Percentiles rank a stretch among this genome's conserved stretches.
Evolutionary conservation across 2,113 vertebrate genomes (phyloP).

Genomic region (Varanus salvator): DNA sequence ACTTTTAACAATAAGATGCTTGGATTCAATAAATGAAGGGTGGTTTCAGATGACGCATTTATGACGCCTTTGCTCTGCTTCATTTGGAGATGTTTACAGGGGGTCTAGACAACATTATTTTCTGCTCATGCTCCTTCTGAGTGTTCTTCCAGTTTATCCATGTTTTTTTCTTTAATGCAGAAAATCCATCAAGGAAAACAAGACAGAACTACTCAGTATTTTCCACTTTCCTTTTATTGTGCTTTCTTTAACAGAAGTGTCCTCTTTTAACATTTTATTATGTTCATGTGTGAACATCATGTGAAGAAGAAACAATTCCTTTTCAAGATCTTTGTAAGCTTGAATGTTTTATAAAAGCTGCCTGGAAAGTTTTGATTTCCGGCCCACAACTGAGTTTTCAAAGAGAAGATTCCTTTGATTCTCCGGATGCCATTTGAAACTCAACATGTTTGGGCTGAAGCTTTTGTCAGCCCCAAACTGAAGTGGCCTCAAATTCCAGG

Average conservation of each 20-base stretch:
- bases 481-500: slow-evolving; percentile 18
- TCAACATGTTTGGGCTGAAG: slow-evolving; percentile 30
- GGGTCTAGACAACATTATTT: too few species aligned
- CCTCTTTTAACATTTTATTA: not conserved
- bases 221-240: not conserved
- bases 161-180: too few species aligned
- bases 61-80: too few species aligned
- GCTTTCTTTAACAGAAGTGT: not conserved
- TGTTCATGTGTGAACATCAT: not conserved
- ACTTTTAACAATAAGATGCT: not conserved
- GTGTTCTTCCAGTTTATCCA: too few species aligned
- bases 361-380: not conserved
- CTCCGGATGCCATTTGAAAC: not conserved
- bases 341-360: not conserved
- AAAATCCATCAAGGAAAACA: too few species aligned
- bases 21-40: not conserved
- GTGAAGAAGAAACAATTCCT: not conserved
- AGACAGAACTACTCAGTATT: too few species aligned
- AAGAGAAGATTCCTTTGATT: not conserved
- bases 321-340: not conserved
- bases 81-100: too few species aligned
- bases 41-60: too few species aligned
- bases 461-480: not conserved
- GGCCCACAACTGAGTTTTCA: not conserved
- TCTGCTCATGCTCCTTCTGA: too few species aligned